Conservation (phyloP, 2,797 vertebrate genomes). For the Pyrocephalus nanus region DNA sequence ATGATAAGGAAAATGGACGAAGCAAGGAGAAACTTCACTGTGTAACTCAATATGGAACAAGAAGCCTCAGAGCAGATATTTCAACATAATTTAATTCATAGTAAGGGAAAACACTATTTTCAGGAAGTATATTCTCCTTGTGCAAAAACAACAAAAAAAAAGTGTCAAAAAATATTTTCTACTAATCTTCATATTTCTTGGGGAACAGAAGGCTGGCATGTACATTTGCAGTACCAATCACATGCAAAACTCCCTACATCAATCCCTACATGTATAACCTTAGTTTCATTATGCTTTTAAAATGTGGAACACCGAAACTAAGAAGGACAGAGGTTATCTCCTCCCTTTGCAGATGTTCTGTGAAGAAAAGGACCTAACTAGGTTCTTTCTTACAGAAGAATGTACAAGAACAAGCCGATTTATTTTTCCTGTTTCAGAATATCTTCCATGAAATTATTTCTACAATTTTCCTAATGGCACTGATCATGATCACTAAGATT, state of each 20-base stretch:
- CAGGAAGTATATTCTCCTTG: conserved; percentile 32
- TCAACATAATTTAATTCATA: conserved; percentile 13
- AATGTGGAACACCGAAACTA: background rate
- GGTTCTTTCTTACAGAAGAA: background rate
- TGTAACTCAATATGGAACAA: conserved; percentile 4
- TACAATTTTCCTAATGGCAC: conserved; percentile 75
- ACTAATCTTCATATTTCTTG: background rate
- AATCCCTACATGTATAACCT: background rate
- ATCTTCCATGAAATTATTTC: conserved; percentile 24
- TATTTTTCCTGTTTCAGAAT: conserved; percentile 4
- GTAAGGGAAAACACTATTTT: background rate
- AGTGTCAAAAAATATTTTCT: background rate
- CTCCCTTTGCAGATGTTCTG: background rate
- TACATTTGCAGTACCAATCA: background rate
- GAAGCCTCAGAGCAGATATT: conserved; percentile 9
- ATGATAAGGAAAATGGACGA: conserved; percentile 53
- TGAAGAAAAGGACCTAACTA: background rate
- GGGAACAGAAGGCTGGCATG: background rate
- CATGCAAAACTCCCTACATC: background rate
- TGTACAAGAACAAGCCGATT: background rate
- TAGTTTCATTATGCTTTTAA: background rate
- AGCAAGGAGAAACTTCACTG: conserved; percentile 64
- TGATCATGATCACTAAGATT: conserved; percentile 69
- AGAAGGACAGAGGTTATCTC: background rate
- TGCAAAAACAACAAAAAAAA: background rate